Conservation (phyloP, 2,113 vertebrate genomes). For the Sturnira hondurensis region DNA sequence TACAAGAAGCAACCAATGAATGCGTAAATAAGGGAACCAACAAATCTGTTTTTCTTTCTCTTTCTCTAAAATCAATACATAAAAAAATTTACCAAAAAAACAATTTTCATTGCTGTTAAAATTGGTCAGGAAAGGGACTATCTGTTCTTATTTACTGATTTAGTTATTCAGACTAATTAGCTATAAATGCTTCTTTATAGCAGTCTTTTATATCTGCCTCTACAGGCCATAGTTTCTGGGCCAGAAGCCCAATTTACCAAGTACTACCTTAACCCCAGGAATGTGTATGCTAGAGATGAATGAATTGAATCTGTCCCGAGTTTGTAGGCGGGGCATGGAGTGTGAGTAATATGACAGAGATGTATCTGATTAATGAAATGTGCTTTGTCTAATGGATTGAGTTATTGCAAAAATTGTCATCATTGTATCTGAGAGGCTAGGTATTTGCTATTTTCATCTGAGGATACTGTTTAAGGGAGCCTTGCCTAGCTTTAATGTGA, state of each 20-base stretch:
- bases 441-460: neutral
- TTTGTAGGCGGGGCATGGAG: neutral
- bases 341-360: neutral
- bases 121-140: neutral
- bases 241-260: neutral
- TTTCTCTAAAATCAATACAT: neutral
- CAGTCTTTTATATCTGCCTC: slow-evolving; percentile 7
- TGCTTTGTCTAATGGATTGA: neutral
- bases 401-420: neutral
- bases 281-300: neutral
- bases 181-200: neutral
- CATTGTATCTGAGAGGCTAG: neutral
- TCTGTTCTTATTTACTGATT: neutral
- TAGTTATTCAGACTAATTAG: neutral
- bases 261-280: neutral
- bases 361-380: neutral
- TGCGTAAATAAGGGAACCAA: no score
- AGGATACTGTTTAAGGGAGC: neutral
- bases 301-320: neutral
- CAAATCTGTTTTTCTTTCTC: neutral
- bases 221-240: neutral
- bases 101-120: neutral
- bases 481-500: neutral
- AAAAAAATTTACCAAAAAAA: neutral
- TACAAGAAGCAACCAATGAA: neutral